Evolutionary conservation across 2,888 invertebrate species (phyloP), one percentile per base, ranked within the genome.

Genomic region (Cephus nigrinus): DNA sequence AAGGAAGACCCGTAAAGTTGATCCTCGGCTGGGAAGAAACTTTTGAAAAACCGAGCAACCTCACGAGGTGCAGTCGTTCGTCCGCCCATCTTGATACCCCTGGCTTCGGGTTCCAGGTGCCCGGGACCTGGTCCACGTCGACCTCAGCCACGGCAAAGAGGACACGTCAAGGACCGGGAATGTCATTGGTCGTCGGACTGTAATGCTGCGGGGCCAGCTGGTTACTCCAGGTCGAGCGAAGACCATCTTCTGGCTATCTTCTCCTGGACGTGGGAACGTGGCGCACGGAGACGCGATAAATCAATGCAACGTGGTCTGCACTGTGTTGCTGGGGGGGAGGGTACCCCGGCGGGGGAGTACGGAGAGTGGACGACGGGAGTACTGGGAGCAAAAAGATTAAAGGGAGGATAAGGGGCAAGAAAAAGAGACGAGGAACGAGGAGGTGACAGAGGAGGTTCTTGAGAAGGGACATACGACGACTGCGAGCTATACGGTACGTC

Each of bases 381-480:
- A 31, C 71, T 9, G 23, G 55, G 55, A 55, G 55, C 71, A 33
- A 71, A 71, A 33, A 71, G 71, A 71, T 33, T 71, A 31, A 33
- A 33, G 32, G 12, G 71, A 23, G 71, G 33, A 23, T 30, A 23
- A 71, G 3, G 71, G 76, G 76, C 75, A 77, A 75, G 36, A 75
- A 75, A 79, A 75, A 71, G 55, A 55, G 55, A 55, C 23, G 9
- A 23, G 55, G 23, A 23, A 55, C 23, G 55, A 55, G 55, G 55
- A 23, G 55, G 68, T 30, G 32, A 69, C 77, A 69, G 77, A 73
- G 40, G 36, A 36, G n/a, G 73, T 72, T 73, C 73, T 33, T 32
- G 55, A 33, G 31, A 23, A 55, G 55, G 34, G 34, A 76, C n/a
- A 72, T 73, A 31, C 68, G 23, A 68, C 69, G 71, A 15, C 12